These are phyloP conservation scores for Pycnomerus fuliginosus DNA, from an alignment of 2,888 invertebrate species.

Conservation along the genomic window DNA sequence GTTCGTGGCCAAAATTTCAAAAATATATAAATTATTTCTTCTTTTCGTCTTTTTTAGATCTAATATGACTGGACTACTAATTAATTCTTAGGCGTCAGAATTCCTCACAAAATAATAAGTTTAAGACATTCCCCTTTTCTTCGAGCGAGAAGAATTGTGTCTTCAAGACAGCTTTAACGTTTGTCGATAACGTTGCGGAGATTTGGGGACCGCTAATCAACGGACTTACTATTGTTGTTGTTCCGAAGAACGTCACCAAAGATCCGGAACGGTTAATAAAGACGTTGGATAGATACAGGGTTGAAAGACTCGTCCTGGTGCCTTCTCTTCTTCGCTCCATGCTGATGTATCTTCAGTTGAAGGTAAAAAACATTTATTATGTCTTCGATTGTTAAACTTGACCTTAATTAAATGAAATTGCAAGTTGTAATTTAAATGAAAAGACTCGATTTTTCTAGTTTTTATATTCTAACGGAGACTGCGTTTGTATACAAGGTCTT, in stretches of 20 bases:
- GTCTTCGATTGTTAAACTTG: no score
- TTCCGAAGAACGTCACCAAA: conserved; percentile 71
- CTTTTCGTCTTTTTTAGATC: no score
- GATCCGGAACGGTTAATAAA: conserved; percentile 75
- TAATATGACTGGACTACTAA: no score
- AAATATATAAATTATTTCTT: no score
- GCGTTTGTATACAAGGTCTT: no score
- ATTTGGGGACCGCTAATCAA: conserved; percentile 83
- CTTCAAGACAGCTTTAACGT: conserved; percentile 89
- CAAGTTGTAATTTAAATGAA: no score
- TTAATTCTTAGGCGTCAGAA: conserved; percentile 72
- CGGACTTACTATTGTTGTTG: conserved; percentile 69
- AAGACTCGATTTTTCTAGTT: no score
- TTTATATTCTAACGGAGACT: no score
- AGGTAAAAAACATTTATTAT: no score
- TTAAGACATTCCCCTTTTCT: conserved; percentile 75
- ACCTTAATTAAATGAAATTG: no score
- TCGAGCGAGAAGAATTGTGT: conserved; percentile 69
- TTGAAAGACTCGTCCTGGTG: conserved; percentile 79
- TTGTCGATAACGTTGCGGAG: conserved; percentile 87
- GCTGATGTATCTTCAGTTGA: conserved; percentile 69
- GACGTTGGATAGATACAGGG: conserved; percentile 69
- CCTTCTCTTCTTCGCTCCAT: conserved; percentile 80
- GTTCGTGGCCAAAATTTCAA: no score
- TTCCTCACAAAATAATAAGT: conserved; percentile 77